Percentiles rank a stretch among this genome's conserved stretches.
Evolutionary conservation across 2,113 vertebrate species (phyloP).

Genomic region (Myocastor coypus): DNA sequence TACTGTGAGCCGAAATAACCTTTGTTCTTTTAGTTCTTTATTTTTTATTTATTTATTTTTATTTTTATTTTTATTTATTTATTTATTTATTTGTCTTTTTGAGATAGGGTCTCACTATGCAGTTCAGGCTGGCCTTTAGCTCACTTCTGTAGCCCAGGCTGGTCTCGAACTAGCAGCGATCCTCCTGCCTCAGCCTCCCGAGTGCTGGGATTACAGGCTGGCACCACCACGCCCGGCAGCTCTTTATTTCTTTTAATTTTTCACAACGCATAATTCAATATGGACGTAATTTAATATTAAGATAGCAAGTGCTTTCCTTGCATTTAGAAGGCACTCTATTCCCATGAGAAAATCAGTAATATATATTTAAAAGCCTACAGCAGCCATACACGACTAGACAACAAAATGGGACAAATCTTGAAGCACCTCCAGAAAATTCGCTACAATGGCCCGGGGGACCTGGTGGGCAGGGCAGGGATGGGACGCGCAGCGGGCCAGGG

Average conservation of each 20-base stretch:
- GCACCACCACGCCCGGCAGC: too few relatives aligned
- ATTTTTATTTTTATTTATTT: too few relatives aligned
- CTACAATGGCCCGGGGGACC: neutral
- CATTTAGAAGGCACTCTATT: slow-evolving; percentile 23
- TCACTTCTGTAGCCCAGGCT: too few relatives aligned
- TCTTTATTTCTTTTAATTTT: too few relatives aligned
- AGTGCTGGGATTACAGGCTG: too few relatives aligned
- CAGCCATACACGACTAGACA: neutral
- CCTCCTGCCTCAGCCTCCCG: too few relatives aligned
- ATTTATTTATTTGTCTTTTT: too few relatives aligned
- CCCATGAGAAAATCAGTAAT: neutral
- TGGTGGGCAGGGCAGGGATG: neutral
- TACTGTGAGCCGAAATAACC: neutral
- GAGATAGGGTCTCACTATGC: too few relatives aligned
- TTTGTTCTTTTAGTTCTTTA: neutral
- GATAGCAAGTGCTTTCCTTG: neutral
- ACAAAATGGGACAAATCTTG: neutral
- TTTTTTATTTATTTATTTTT: too few relatives aligned
- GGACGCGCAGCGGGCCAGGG: neutral
- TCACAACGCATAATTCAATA: neutral
- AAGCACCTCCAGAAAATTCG: neutral
- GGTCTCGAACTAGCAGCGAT: too few relatives aligned
- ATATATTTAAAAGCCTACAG: neutral
- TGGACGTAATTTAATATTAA: neutral
- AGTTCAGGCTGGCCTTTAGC: too few relatives aligned